phyloP scores from a whole-genome alignment of 2,888 invertebrate genomes.

The Lathronympha strigana region DNA sequence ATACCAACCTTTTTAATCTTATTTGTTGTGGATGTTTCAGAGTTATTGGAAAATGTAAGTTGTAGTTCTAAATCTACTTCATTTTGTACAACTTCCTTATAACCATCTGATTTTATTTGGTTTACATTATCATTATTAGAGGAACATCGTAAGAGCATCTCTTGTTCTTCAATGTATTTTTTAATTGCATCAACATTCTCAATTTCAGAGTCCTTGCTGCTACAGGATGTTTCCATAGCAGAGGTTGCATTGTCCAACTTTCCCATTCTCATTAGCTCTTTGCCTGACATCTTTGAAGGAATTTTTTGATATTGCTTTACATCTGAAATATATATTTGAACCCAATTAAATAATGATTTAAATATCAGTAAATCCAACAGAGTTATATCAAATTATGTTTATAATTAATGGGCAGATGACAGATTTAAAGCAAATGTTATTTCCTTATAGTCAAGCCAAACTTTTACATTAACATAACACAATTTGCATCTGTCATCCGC shows the following conservation, averaged over 20 bases:
- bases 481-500: too few species aligned
- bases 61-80: slow-evolving; percentile 18
- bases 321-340: slow-evolving; percentile 67
- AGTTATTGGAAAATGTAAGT: slow-evolving; percentile 7
- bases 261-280: slow-evolving; percentile 52
- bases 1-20: slow-evolving; percentile 2
- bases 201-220: slow-evolving; percentile 61
- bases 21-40: neutral
- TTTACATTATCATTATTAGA: slow-evolving; percentile 1
- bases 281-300: slow-evolving; percentile 76
- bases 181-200: slow-evolving; percentile 75
- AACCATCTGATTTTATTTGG: slow-evolving; percentile 4
- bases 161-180: slow-evolving; percentile 70
- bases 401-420: too few species aligned
- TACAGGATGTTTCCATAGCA: slow-evolving; percentile 47
- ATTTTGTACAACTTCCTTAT: neutral
- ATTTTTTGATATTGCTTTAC: slow-evolving; percentile 88
- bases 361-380: neutral
- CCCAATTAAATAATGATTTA: slow-evolving; percentile 6
- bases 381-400: too few species aligned
- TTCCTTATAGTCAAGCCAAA: too few species aligned
- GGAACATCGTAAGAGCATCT: slow-evolving; percentile 46
- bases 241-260: slow-evolving; percentile 38
- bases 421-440: too few species aligned
- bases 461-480: too few species aligned